These are phyloP conservation scores for Anhinga rufa DNA, from an alignment of 2,113 vertebrate genomes.

Conservation along the genomic window DNA sequence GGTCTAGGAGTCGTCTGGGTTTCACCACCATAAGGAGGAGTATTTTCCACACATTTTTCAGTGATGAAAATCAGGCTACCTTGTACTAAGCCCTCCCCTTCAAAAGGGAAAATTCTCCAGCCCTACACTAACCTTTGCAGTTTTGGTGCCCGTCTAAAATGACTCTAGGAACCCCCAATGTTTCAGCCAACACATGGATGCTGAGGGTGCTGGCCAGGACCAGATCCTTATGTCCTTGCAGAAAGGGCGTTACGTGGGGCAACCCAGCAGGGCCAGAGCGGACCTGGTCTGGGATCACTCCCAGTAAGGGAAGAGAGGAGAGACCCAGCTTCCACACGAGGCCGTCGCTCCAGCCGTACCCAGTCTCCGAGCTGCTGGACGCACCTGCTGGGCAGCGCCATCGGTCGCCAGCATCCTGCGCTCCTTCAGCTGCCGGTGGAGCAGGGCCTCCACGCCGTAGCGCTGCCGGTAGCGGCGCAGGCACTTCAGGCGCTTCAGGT, in stretches of 20 bases:
- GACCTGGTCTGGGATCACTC: background rate
- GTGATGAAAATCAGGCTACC: background rate
- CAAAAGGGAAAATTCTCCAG: background rate
- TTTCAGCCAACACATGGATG: too few species aligned
- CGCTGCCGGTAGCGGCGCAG: slow-evolving; percentile 90
- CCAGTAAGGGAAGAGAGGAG: background rate
- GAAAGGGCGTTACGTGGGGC: too few species aligned
- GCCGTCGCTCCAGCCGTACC: too few species aligned
- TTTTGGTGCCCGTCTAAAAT: background rate
- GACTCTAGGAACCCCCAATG: rapidly evolving
- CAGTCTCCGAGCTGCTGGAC: background rate
- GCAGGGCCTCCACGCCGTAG: slow-evolving; percentile 90
- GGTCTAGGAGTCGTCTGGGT: background rate
- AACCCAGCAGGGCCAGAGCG: too few species aligned
- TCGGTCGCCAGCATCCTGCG: slow-evolving; percentile 86
- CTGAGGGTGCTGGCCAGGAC: background rate
- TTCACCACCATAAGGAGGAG: background rate
- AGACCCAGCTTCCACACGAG: background rate
- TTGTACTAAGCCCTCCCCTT: too few species aligned
- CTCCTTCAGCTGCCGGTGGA: slow-evolving; percentile 91
- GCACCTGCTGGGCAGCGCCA: slow-evolving; percentile 80
- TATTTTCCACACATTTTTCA: background rate
- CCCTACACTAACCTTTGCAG: too few species aligned
- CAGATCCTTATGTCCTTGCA: background rate
- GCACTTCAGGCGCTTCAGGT: slow-evolving; percentile 88